Evolutionary conservation across 2,113 vertebrate species (phyloP).

Genomic region (Anas platyrhynchos): DNA sequence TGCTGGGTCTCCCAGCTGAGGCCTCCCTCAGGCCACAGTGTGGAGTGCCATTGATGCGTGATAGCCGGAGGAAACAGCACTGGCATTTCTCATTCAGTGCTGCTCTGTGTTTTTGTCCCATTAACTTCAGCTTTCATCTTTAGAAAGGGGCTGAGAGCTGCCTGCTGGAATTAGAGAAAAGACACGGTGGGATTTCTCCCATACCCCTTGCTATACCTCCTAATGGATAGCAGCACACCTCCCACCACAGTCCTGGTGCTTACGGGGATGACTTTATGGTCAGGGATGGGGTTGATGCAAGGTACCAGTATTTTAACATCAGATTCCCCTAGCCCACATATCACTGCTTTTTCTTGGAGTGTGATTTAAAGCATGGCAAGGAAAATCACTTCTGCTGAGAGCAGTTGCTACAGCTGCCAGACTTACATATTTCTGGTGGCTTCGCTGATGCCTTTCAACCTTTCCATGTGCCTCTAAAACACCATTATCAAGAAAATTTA

Average conservation of each 20-base stretch:
- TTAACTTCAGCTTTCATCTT: neutral
- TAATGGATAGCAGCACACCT: accelerated
- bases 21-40: neutral
- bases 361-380: neutral
- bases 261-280: neutral
- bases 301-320: neutral
- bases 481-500: neutral
- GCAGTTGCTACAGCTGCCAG: neutral
- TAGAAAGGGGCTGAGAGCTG: neutral
- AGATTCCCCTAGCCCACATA: neutral
- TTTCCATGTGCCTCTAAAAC: neutral
- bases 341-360: neutral
- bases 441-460: neutral
- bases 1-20: neutral
- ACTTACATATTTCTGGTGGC: neutral
- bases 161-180: neutral
- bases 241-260: accelerated
- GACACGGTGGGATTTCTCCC: neutral
- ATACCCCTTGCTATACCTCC: accelerated
- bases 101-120: neutral
- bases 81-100: accelerated
- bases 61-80: neutral
- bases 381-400: neutral
- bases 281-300: neutral
- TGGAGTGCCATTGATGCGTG: neutral